These are phyloP conservation scores for Urocynchramus pylzowi DNA, from an alignment of 2,113 vertebrate species.

Conservation along the genomic window DNA sequence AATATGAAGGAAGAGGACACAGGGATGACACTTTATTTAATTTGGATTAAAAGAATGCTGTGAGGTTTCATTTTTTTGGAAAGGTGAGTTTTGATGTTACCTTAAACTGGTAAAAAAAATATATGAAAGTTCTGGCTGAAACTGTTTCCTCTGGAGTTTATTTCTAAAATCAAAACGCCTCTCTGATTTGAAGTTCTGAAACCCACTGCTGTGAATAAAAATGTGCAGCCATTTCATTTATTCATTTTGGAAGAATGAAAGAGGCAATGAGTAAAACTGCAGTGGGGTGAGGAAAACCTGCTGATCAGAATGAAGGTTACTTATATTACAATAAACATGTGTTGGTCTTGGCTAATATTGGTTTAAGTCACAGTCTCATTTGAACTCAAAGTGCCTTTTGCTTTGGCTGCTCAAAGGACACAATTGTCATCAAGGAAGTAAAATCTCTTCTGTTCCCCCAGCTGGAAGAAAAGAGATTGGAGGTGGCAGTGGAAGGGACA, in stretches of 20 bases:
- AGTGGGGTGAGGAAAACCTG: conserved; percentile 44
- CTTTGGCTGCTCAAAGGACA: conserved; percentile 62
- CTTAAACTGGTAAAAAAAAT: conserved; percentile 54
- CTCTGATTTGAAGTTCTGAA: conserved; percentile 79
- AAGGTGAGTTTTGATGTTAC: conserved; percentile 59
- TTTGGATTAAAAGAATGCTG: conserved; percentile 70
- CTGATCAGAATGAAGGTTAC: conserved; percentile 40
- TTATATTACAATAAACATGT: conserved; percentile 66
- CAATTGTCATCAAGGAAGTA: conserved; percentile 62
- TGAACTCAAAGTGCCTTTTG: conserved; percentile 58
- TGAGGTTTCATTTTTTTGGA: conserved; percentile 56
- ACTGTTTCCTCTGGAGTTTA: conserved; percentile 77
- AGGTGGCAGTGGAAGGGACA: conserved; percentile 61
- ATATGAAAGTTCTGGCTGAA: conserved; percentile 67
- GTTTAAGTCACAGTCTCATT: conserved; percentile 54
- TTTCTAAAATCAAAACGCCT: conserved; percentile 81
- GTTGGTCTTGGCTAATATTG: conserved; percentile 68
- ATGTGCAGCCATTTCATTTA: conserved; percentile 67
- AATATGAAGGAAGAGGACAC: conserved; percentile 67
- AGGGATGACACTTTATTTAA: conserved; percentile 72
- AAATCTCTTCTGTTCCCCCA: conserved; percentile 64
- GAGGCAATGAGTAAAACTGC: conserved; percentile 65
- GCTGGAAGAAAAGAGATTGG: conserved; percentile 64
- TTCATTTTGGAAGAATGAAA: conserved; percentile 74
- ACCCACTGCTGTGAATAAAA: conserved; percentile 73